Evolutionary conservation across 2,888 invertebrate genomes (phyloP), one percentile per base, ranked within the genome.

Genomic region (Campaea margaritaria): DNA sequence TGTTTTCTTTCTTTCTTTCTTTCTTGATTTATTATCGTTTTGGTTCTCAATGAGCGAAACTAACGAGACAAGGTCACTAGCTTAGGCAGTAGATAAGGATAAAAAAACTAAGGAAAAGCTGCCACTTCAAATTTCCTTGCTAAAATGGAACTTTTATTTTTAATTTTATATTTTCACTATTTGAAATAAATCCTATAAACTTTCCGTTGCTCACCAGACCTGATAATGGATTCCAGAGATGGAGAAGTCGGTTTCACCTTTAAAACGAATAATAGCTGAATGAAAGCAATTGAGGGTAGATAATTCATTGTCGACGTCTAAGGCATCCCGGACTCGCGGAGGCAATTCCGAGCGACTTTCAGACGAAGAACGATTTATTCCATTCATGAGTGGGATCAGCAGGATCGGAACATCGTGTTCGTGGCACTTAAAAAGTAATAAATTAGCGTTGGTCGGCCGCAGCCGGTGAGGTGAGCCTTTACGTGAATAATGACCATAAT

Each of bases 361-460:
- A 62, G 66, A 62, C 64, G 69, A 62, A 62, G 65, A 73, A 70
- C 74, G 73, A 72, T 73, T 76, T 78, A 76, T 78, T 72, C 60
- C 64, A 67, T 72, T 73, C 73, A 72, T 75, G 73, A 76, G 71
- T 73, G 70, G 73, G 73, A 79, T 79, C 76, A 75, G 70, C 63
- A 67, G 72, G 74, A 80, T 80, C 70, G 71, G 79, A 79, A 81
- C 80, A 83, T 75, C 76, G 77, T 84, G 83, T 83, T 81, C 75
- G 70, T 79, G 83, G 81, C 84, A 85, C 78, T 87, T 83, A 84
- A 85, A 86, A 87, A 83, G 81, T 78, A 78, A 81, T 86, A 87
- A 87, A 87, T 89, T 86, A 84, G 72, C 74, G 77, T 74, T 76
- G 77, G 76, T 75, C 74, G 71, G 70, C 75, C 76, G 75, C 79